Base-by-base conservation (phyloP, 2,113 vertebrate genomes). In the Lycaon pictus region DNA sequence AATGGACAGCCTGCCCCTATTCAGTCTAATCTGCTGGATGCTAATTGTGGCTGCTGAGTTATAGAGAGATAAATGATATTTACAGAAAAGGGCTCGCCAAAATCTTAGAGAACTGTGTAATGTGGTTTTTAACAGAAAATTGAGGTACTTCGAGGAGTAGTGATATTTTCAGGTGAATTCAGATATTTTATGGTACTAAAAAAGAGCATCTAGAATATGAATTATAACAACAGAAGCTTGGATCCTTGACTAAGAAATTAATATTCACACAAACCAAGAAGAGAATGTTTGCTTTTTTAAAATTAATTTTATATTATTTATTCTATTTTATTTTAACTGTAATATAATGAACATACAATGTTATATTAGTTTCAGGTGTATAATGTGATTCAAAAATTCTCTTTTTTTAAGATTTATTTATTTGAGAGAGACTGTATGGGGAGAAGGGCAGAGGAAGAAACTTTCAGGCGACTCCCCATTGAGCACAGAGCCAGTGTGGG, bases 231-330 rank as follows among this genome's bases (percentile, higher is more conserved):
- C 72, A 92, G 35, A 71, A 88, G 15, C 5, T 17, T 35, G 60
- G 72, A 74, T 79, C 51, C 7, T 95, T 91, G 32, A 65, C 37
- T 80, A 86, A 93, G 76, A 93, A 82, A 83, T 93, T 72, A 96
- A 53, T 11, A 2, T 91, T 91, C 11, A 74, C 22, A 83, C 17
- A n/a, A 93, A 56, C 9, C 58, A 81, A 71, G 23, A 63, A 72
- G 23, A 90, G 69, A 84, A 19, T 89, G 16, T 51, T 85, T 79
- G 12, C 1, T 53, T 48, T 92, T 76, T 90, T 3, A 67, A 67
- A 67, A 67, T 67, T 29, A 32, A 69, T 7, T n/a, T 27, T 29
- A 29, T 63, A 12, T 63, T 63, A 63, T 63, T 63, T n/a, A 69
- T 19, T 69, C 16, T 69, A 8, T 69, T 69, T 29, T 19, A n/a